phyloP scores from a whole-genome alignment of 2,797 vertebrate genomes.

The Hybognathus amarus region DNA sequence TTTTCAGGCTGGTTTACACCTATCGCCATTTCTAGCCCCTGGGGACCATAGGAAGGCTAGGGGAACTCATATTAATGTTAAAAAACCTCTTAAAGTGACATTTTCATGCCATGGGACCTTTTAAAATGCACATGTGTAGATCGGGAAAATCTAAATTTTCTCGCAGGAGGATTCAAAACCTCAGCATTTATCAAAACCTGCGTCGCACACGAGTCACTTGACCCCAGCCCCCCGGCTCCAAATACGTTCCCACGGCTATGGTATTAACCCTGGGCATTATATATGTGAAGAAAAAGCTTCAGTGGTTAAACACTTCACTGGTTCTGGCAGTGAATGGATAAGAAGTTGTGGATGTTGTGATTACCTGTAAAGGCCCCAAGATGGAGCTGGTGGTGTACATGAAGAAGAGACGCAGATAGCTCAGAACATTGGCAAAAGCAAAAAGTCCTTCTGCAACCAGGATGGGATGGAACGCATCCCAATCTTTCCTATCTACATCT shows the following conservation, averaged over 20 bases:
- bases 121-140: too few species aligned
- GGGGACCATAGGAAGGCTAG: too few species aligned
- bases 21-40: too few species aligned
- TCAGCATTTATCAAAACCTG: too few species aligned
- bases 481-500: conserved; percentile 89
- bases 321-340: background rate
- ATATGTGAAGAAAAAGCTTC: background rate
- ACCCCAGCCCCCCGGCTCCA: accelerated
- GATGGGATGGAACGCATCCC: conserved; percentile 98
- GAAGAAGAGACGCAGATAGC: conserved; percentile 97
- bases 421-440: conserved; percentile 97
- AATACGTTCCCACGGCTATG: too few species aligned
- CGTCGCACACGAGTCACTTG: too few species aligned
- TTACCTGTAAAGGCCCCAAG: conserved; percentile 95
- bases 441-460: conserved; percentile 97
- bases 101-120: too few species aligned
- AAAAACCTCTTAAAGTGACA: too few species aligned
- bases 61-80: too few species aligned
- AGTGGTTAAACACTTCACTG: conserved; percentile 15
- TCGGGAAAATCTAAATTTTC: too few species aligned
- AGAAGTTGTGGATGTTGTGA: background rate
- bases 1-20: too few species aligned
- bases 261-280: background rate
- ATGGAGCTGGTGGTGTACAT: conserved; percentile 99
- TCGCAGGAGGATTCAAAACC: too few species aligned